Conservation (phyloP, 2,888 invertebrate species). For the Lordiphosa fenestrarum region DNA sequence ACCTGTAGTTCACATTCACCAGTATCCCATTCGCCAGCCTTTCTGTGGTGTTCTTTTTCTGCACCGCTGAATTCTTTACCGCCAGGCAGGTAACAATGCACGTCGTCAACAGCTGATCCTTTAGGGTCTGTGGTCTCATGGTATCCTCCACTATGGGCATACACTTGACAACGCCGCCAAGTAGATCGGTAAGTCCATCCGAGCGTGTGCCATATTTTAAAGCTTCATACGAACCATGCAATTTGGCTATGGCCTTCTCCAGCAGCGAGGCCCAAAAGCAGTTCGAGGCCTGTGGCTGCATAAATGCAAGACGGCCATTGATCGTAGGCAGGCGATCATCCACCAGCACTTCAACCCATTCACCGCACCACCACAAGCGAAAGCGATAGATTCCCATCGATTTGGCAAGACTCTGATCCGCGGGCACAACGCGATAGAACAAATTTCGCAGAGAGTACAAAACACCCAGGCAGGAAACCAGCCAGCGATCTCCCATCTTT, state of each 20-base stretch:
- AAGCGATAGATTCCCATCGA: constrained; percentile 92
- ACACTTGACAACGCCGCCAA: constrained; percentile 93
- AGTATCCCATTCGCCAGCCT: constrained; percentile 86
- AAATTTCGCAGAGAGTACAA: constrained; percentile 92
- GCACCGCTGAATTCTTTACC: constrained; percentile 75
- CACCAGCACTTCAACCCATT: constrained; percentile 94
- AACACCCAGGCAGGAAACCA: constrained; percentile 92
- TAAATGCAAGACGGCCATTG: constrained; percentile 91
- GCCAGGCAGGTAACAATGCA: constrained; percentile 90
- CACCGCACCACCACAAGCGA: constrained; percentile 95
- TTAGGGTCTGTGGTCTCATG: constrained; percentile 83
- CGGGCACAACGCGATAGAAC: constrained; percentile 94
- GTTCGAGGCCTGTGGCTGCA: constrained; percentile 89
- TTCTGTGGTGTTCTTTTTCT: constrained; percentile 83
- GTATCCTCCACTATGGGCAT: constrained; percentile 87
- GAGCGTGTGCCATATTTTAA: constrained; percentile 94
- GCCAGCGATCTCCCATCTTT: constrained; percentile 95
- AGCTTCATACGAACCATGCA: constrained; percentile 96
- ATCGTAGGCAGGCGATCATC: constrained; percentile 95
- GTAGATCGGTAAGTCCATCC: constrained; percentile 93
- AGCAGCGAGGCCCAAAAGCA: constrained; percentile 94
- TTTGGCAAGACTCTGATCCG: constrained; percentile 90
- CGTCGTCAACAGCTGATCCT: constrained; percentile 89
- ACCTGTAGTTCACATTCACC: constrained; percentile 88
- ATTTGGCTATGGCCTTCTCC: constrained; percentile 97